Conservation (phyloP, 2,888 invertebrate species). For the Xestobium rufovillosum region DNA sequence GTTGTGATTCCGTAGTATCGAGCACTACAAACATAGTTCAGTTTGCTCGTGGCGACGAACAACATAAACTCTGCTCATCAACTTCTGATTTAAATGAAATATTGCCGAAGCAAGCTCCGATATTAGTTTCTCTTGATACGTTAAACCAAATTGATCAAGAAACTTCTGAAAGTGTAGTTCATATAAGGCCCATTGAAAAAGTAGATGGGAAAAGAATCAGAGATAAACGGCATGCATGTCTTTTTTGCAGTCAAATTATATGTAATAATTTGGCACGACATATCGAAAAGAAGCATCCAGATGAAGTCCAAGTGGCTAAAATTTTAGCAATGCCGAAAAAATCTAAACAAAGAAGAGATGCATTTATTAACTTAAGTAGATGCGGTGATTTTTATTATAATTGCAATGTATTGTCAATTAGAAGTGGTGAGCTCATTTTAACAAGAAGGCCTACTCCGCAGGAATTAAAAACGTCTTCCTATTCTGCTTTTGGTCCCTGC, state of each 20-base stretch:
- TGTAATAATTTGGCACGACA: not conserved
- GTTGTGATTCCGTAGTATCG: too few relatives aligned
- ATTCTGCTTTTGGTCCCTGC: constrained; percentile 17
- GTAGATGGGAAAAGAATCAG: not conserved
- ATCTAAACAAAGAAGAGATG: not conserved
- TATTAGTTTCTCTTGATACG: too few relatives aligned
- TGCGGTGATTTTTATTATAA: not conserved
- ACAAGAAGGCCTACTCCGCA: constrained; percentile 13
- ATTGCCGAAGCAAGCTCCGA: too few relatives aligned
- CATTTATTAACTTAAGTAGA: not conserved
- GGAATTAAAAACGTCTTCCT: constrained; percentile 9
- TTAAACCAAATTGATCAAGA: too few relatives aligned
- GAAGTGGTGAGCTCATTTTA: constrained; percentile 16
- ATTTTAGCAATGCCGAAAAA: not conserved
- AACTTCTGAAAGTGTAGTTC: too few relatives aligned
- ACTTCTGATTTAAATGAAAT: too few relatives aligned
- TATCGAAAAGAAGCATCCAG: not conserved
- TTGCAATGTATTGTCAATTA: constrained; percentile 18
- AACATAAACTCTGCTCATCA: too few relatives aligned
- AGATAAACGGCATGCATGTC: not conserved
- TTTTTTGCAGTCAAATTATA: not conserved
- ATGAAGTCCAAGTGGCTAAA: not conserved
- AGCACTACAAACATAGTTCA: too few relatives aligned
- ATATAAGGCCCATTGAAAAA: not conserved
- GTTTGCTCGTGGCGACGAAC: too few relatives aligned